Percentiles rank a stretch among this genome's conserved stretches.
Conservation (phyloP, 2,888 invertebrate genomes). For the Patella pellucida region DNA sequence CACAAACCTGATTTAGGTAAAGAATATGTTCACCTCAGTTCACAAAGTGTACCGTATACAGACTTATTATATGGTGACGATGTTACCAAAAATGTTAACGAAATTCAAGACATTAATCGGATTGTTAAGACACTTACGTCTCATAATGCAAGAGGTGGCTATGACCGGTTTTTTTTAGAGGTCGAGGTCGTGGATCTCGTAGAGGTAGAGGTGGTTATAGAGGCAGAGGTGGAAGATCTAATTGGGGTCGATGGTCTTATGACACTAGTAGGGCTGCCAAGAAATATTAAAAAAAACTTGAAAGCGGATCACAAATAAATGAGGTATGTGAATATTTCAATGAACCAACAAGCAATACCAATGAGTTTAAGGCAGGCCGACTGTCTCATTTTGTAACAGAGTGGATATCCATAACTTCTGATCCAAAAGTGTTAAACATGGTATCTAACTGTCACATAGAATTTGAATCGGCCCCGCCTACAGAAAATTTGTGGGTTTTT, state of each 20-base stretch:
- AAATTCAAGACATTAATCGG: not conserved
- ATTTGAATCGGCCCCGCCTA: not conserved
- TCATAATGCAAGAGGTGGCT: constrained; percentile 1
- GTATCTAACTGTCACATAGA: not conserved
- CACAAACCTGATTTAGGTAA: not conserved
- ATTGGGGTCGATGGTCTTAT: not conserved
- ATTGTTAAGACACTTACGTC: not conserved
- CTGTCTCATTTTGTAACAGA: not conserved
- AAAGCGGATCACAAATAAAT: not conserved
- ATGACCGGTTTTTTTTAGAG: not conserved
- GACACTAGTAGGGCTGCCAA: not conserved
- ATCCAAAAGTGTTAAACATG: not conserved
- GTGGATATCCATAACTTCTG: constrained; percentile 5
- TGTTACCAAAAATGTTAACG: not conserved
- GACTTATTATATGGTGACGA: not conserved
- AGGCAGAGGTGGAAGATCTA: not conserved
- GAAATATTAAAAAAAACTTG: not conserved
- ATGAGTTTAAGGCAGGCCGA: constrained; percentile 9
- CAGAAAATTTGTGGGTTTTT: too few species aligned
- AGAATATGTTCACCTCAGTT: not conserved
- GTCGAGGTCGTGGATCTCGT: not conserved
- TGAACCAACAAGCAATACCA: not conserved
- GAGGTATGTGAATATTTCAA: not conserved
- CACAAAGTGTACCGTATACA: not conserved
- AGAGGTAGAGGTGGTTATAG: not conserved